Base-by-base conservation (phyloP, 1,140 invertebrate species). In the Sminthurinus signatus region DNA sequence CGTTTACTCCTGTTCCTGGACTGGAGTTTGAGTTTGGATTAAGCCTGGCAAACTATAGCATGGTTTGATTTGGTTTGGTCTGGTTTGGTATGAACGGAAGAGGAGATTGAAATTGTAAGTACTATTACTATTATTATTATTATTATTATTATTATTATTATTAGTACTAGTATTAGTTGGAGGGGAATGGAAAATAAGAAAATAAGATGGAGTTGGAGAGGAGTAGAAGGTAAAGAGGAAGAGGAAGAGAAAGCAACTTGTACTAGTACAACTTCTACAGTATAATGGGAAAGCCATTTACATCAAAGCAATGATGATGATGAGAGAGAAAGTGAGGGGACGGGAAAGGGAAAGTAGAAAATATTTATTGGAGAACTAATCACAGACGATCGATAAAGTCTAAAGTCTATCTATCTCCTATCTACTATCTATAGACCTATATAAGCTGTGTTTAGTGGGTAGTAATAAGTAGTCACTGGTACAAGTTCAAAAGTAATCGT, bases 301-400 rank as follows among this genome's bases (percentile, higher is more conserved):
- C 52, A 63, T 62, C 48, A 62, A 62, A 61, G 59, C 12, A 43
- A 60, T 50, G 46, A 29, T 44, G 48, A 31, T 1, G 52, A 55
- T 21, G 21, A 5, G n/a, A 17, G 36, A 31, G 56, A 36, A 36
- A 5, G 17, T 15, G 52, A 27, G 17, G n/a, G 17, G 17, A 3
- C 14, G 1, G 29, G 8, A 36, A 29, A 2, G 21, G 29, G 25
- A 27, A 55, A 2, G 55, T 39, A 15, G 55, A 57, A 23, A 50
- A 63, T 63, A 63, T 63, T 63, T 63, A 63, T 63, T 36, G 28
- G 25, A 36, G 56, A 55, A 63, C 52, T 63, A 63, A 63, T 63
- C 61, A 63, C 60, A 48, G n/a, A n/a, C 52, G 61, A 63, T 63
- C 61, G 54, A 63, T 63, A 56, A 2, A 25, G 21, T n/a, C 44